A percentile compares a stretch with the other conserved stretches of the same genome.
These are phyloP conservation scores for Zaprionus ornatus DNA, from an alignment of 1,140 invertebrate species.

Conservation along the genomic window DNA sequence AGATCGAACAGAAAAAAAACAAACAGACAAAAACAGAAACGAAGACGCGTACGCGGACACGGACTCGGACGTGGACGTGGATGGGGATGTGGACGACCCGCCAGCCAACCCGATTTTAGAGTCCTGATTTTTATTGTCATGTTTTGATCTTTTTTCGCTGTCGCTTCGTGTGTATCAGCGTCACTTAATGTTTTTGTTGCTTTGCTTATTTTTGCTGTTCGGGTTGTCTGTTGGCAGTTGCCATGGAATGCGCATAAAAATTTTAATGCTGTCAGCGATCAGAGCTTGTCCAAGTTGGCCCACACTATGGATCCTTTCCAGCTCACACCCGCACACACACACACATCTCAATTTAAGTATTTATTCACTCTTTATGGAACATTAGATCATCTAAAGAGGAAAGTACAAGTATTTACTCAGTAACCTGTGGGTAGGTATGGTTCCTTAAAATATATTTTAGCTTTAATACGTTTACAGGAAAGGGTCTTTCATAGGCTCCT, in stretches of 20 bases:
- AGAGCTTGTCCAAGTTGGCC: conserved; percentile 15
- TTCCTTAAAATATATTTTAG: no score
- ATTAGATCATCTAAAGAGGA: not conserved
- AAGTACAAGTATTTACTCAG: not conserved
- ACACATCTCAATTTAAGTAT: conserved; percentile 2
- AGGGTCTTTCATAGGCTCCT: no score
- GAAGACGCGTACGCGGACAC: not conserved
- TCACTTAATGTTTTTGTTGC: conserved; percentile 14
- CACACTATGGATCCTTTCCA: conserved; percentile 15
- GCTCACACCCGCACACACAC: not conserved
- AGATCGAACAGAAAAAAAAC: conserved; percentile 15
- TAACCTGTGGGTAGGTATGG: no score
- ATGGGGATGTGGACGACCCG: conserved; percentile 28
- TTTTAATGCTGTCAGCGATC: conserved; percentile 68
- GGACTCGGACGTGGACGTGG: not conserved
- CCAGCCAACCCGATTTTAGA: conserved; percentile 68
- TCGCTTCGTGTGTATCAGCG: conserved; percentile 15
- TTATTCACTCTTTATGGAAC: not conserved
- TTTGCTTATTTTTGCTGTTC: not conserved
- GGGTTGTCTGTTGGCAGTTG: conserved; percentile 28
- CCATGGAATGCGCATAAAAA: conserved; percentile 77
- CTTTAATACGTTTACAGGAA: no score
- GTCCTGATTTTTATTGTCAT: conserved; percentile 81
- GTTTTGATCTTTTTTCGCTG: conserved; percentile 71
- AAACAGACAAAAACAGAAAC: not conserved